Evolutionary conservation across 2,113 vertebrate species (phyloP), one percentile per base, ranked within the genome.

Genomic region (Paradoxurus hermaphroditus): DNA sequence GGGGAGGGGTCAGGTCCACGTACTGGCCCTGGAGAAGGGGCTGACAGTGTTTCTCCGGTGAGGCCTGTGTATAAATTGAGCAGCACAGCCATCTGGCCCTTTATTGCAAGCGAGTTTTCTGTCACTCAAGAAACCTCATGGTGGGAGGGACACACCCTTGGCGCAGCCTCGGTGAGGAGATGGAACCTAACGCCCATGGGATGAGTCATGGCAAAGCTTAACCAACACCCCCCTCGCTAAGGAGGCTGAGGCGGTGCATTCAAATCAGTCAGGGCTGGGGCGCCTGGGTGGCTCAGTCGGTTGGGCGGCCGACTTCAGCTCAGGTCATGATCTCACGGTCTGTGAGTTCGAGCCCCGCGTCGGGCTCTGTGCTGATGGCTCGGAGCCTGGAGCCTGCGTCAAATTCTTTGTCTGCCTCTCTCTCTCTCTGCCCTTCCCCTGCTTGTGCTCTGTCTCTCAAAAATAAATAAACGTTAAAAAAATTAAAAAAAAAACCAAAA

Each of bases 61-160:
- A 88, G 67, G 6, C 41, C 51, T 11, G 72, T 29, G 56, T 73
- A 3, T 67, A 81, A 89, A 11, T 46, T 27, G 36, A 29, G 46
- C 31, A 39, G 77, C 62, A 21, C 85, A 53, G 29, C 78, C 3
- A 1, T 23, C 88, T 67, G 70, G 21, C 44, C 36, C 49, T 98
- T 97, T 97, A 97, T 97, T 87, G 78, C 21, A 75, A 36, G 78
- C 19, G 5, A 95, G 46, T 86, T 83, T 90, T 68, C 72, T 70
- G 73, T 89, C 92, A 19, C 83, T 85, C 46, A 53, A 59, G 83
- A 83, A 84, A 92, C 70, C n/a, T 94, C 27, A 16, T 12, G 79
- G 86, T 15, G 21, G 29, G 46, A 89, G 44, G 7, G 94, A 85
- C 94, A 97, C 98, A 81, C 98, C 97, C 96, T 95, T 86, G 62